Conservation (phyloP, 2,888 invertebrate species). For the Sminthurides aquaticus region DNA sequence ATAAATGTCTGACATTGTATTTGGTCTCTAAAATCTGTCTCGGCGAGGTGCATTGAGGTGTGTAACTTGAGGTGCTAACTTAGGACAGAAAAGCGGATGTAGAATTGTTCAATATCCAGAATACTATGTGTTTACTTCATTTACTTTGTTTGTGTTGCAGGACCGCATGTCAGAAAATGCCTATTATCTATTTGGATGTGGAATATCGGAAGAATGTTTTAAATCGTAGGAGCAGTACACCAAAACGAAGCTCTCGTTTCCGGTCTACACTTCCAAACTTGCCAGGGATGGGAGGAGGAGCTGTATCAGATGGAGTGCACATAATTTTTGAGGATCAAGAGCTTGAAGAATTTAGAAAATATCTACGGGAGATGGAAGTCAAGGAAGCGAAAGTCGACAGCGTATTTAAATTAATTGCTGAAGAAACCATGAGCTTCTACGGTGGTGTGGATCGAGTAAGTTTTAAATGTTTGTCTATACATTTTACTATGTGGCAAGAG, state of each 20-base stretch:
- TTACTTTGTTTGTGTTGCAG: not conserved
- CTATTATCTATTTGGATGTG: slow-evolving; percentile 18
- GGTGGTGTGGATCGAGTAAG: not conserved
- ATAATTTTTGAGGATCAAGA: slow-evolving; percentile 13
- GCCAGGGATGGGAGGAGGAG: no score
- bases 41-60: no score
- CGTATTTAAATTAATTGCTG: not conserved
- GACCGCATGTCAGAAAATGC: slow-evolving; percentile 8
- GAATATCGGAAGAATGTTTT: slow-evolving; percentile 11
- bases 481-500: not conserved
- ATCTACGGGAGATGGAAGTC: slow-evolving; percentile 3
- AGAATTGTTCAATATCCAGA: no score
- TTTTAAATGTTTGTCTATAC: not conserved
- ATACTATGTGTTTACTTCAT: not conserved
- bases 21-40: no score
- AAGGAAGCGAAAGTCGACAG: not conserved
- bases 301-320: slow-evolving; percentile 7
- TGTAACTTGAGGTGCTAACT: no score
- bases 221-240: not conserved
- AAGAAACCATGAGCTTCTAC: not conserved
- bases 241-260: not conserved
- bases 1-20: no score
- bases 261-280: no score
- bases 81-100: no score
- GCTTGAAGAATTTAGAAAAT: slow-evolving; percentile 19